Base-by-base conservation (phyloP, 2,113 vertebrate genomes). In the Anhinga anhinga region DNA sequence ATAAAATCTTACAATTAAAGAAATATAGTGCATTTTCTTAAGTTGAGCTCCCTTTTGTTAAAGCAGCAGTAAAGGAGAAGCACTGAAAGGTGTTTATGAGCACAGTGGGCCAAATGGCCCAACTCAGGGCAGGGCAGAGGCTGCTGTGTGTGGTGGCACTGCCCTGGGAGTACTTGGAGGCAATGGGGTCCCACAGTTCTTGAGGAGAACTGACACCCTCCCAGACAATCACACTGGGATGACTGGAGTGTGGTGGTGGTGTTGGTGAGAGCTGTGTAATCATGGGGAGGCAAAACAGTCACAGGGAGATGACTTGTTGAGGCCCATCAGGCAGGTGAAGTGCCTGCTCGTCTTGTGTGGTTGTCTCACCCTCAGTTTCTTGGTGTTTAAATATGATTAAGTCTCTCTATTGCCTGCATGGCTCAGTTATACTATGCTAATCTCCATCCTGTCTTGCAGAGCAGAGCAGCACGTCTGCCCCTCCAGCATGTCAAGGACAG, bases 1-100 rank as follows among this genome's bases (percentile, higher is more conserved):
- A 70, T 94, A 86, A 95, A 95, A 82, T 81, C 78, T 86, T 93
- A 94, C 40, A 82, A 86, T 95, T 93, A 80, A 91, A 78, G 40
- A 70, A 95, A 62, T 61, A 73, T 9, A 73, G 11, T 55, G 7
- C 70, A 59, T 86, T 95, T 95, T 93, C 88, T 81, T 44, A 82
- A 50, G 44, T 19, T 84, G 62, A 85, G 10, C 7, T 87, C 8
- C 3, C 25, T 92, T 85, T 90, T 15, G 3, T 80, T 94, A 86
- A 90, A 90, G 16, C 12, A 63, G 26, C 25, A 70, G 40, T 84
- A 88, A 95, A 95, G 19, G 42, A 84, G 71, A 70, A 91, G 27
- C 10, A 26, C 23, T 88, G 23, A 29, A 81, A 88, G n/a, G 45
- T 3, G 9, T 84, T 94, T 70, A 70, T 45, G 42, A 80, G 38